phyloP scores from a whole-genome alignment of 2,113 vertebrate species.

The Oncorhynchus nerka region DNA sequence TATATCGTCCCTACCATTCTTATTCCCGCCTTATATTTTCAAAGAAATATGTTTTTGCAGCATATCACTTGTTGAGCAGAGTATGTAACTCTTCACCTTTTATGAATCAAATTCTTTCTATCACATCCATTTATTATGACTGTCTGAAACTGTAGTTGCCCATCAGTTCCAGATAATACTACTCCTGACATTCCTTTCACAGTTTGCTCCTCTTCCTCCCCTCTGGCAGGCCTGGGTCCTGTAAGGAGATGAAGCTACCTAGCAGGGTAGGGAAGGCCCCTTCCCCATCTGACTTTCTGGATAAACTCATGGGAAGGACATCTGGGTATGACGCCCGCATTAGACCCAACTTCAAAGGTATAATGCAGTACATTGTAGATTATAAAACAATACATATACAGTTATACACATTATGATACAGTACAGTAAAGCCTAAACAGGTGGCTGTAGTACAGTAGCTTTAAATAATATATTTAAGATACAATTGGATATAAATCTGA shows the following conservation, averaged over 20 bases:
- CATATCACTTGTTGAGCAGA: neutral
- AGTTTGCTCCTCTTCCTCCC: neutral
- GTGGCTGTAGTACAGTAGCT: constrained; percentile 6
- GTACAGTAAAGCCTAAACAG: neutral
- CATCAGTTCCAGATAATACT: no score
- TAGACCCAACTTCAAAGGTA: constrained; percentile 97
- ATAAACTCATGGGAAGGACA: constrained; percentile 94
- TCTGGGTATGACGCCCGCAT: constrained; percentile 94
- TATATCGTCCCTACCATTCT: neutral
- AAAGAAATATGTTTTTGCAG: neutral
- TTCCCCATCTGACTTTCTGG: constrained; percentile 92
- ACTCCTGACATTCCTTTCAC: neutral
- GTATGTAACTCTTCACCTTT: neutral
- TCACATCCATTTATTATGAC: neutral
- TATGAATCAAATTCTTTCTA: neutral
- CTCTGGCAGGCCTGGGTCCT: constrained; percentile 73
- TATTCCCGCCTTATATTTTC: neutral
- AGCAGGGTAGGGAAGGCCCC: constrained; percentile 70
- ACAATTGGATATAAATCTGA: constrained; percentile 44
- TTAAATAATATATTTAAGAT: constrained; percentile 21
- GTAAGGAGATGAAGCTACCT: constrained; percentile 79
- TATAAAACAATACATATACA: neutral
- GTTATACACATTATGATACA: neutral
- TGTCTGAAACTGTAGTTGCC: neutral
- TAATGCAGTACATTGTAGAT: neutral